Conservation (phyloP, 1,140 invertebrate genomes). For the Amphibalanus amphitrite region DNA sequence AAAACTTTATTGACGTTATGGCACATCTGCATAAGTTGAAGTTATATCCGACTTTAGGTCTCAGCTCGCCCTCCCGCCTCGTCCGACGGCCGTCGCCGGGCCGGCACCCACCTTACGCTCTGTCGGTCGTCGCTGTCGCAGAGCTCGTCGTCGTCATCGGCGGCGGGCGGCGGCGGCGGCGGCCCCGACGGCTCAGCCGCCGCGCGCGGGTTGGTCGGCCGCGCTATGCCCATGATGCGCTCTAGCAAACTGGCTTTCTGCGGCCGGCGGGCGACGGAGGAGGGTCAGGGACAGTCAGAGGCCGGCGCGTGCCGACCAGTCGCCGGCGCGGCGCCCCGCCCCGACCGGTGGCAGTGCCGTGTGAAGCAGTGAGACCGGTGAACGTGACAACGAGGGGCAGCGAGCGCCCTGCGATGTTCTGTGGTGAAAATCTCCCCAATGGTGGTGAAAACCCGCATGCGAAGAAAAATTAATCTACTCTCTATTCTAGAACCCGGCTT, state of each 20-base stretch:
- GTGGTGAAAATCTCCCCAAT: background rate
- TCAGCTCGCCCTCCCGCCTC: too few relatives aligned
- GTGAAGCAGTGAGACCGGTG: background rate
- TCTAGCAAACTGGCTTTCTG: constrained; percentile 21
- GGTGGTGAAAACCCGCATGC: background rate
- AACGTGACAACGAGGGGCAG: background rate
- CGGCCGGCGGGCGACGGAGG: constrained; percentile 2
- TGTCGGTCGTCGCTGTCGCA: background rate
- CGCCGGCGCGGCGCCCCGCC: background rate
- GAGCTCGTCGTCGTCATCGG: background rate
- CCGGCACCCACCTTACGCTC: background rate
- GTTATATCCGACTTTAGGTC: too few relatives aligned
- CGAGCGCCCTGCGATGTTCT: background rate
- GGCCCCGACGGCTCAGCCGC: constrained; percentile 9
- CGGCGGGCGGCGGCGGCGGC: constrained; percentile 2
- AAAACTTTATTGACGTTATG: too few relatives aligned
- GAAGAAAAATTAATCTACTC: background rate
- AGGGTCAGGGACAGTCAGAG: background rate
- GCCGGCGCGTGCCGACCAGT: background rate
- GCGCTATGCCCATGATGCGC: constrained; percentile 21
- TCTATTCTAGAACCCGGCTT: background rate
- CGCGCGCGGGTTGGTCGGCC: constrained; percentile 14
- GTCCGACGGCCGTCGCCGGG: background rate
- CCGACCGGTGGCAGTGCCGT: background rate
- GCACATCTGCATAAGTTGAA: too few relatives aligned